Base-by-base conservation (phyloP, 2,797 vertebrate species). In the Fratercula arctica region DNA sequence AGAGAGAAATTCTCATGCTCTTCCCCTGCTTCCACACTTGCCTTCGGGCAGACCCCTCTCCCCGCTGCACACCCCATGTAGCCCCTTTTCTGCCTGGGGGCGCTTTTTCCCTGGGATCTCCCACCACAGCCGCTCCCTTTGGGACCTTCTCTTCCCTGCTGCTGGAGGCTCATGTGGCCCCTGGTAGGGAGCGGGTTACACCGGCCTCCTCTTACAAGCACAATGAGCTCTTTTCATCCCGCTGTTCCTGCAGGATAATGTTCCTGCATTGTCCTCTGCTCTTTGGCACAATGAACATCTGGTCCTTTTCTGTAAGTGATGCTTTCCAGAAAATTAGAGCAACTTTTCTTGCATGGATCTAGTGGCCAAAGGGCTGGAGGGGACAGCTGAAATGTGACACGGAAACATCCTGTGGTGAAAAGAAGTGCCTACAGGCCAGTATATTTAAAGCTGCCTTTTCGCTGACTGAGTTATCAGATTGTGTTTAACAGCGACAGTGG, bases 31-130 rank as follows among this genome's bases (percentile, higher is more conserved):
- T 78, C 53, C 31, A 43, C 25, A 9, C 13, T 24, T 17, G 35
- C 28, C 23, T 29, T 37, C 5, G 9, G 73, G 39, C 60, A 78
- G 35, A 74, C 4, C 6, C 6, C 17, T 60, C 37, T 64, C 31
- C 39, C 15, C 3, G 1, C 26, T 25, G 11, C 1, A 1, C 19
- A 45, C 3, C 31, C 45, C 35, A 33, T 0, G 2, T 1, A 35
- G 18, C 5, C 19, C 11, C 35, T 76, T 79, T 63, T 39, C 59
- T 60, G 59, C 25, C 16, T 6, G 2, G 16, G 8, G 29, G 10
- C 15, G 2, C 10, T 51, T 83, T 45, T 66, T 18, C 54, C 29
- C 31, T 63, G 60, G 15, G 23, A n/a, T 70, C 5, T 57, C 43
- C 29, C 56, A 59, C 4, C 43, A 37, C 35, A 83, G 20, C 10